Conservation (phyloP, 1,140 invertebrate species). For the Trinorchestia longiramus region DNA sequence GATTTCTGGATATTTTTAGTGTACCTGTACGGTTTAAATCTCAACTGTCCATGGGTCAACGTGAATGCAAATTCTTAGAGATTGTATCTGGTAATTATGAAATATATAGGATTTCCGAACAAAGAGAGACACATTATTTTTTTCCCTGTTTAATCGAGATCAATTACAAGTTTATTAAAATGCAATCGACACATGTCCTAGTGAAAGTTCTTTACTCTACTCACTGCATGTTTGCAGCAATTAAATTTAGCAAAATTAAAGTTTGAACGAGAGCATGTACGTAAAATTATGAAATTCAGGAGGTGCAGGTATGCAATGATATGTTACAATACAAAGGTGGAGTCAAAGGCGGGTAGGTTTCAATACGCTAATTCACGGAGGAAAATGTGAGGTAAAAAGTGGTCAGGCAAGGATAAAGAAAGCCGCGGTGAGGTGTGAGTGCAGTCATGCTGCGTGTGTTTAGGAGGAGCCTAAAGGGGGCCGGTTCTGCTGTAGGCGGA, state of each 20-base stretch:
- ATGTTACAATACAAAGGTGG: slow-evolving; percentile 28
- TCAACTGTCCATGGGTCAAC: no score
- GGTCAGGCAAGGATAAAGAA: slow-evolving; percentile 43
- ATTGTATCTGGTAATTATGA: no score
- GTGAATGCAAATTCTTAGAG: no score
- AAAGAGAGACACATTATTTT: no score
- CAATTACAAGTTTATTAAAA: no score
- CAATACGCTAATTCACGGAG: slow-evolving; percentile 49
- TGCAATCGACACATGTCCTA: no score
- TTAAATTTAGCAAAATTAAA: neutral
- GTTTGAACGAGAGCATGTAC: neutral
- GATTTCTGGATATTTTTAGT: no score
- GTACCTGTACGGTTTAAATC: no score
- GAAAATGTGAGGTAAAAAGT: slow-evolving; percentile 50
- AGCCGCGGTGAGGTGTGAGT: slow-evolving; percentile 43
- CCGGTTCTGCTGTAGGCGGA: slow-evolving; percentile 18
- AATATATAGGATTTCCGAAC: no score
- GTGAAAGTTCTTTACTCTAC: neutral
- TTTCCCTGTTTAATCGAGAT: no score
- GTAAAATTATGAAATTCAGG: neutral
- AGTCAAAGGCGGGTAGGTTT: neutral
- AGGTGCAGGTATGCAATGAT: neutral
- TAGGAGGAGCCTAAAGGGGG: slow-evolving; percentile 52
- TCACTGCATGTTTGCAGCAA: neutral
- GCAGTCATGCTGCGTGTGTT: slow-evolving; percentile 45